Conservation (phyloP, 2,888 invertebrate genomes). For the Drymonia ruficornis region DNA sequence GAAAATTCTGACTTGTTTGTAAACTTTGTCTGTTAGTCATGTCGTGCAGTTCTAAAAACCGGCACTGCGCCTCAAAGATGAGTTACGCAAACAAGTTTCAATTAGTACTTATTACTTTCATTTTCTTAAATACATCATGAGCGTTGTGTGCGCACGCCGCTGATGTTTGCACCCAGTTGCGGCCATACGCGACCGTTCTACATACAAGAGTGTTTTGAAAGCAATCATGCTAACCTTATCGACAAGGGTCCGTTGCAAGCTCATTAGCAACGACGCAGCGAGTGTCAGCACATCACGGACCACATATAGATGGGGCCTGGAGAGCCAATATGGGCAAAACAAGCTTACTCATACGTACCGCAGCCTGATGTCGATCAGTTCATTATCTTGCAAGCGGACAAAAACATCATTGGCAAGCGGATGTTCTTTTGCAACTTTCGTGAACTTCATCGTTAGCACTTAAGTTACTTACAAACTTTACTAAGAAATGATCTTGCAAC, state of each 20-base stretch:
- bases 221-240: conserved; percentile 43
- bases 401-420: conserved; percentile 47
- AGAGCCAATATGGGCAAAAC: conserved; percentile 63
- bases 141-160: conserved; percentile 6
- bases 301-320: conserved; percentile 41
- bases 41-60: conserved; percentile 9
- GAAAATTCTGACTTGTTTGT: background rate
- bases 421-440: conserved; percentile 50
- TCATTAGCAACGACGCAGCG: conserved; percentile 50
- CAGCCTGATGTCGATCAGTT: conserved; percentile 59
- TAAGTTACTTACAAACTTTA: conserved; percentile 9
- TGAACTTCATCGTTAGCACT: conserved; percentile 42
- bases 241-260: conserved; percentile 45
- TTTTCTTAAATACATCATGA: conserved; percentile 7
- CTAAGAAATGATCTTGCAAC: background rate
- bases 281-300: conserved; percentile 39
- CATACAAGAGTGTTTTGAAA: conserved; percentile 25
- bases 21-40: background rate
- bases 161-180: conserved; percentile 16
- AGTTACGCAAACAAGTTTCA: conserved; percentile 18
- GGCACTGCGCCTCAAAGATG: conserved; percentile 16
- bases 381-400: too few species aligned
- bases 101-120: conserved; percentile 24
- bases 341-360: conserved; percentile 64
- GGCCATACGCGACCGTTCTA: conserved; percentile 11